Conservation (phyloP, 2,888 invertebrate species). For the Andricus curvator region DNA sequence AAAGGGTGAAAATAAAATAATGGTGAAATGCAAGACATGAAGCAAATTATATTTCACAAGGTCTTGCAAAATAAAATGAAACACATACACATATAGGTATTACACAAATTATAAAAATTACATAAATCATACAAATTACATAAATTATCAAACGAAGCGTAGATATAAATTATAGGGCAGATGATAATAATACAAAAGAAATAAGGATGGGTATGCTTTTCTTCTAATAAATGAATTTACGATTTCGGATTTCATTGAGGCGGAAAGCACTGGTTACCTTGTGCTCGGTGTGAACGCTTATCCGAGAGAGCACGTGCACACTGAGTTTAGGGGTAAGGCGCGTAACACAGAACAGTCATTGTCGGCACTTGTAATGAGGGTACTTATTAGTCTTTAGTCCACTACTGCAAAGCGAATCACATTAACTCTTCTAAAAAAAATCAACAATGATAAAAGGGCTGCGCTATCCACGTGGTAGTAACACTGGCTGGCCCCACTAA, state of each 20-base stretch:
- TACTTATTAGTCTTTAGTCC: conserved; percentile 13
- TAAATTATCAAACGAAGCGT: background rate
- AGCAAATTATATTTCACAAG: background rate
- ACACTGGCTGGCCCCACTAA: conserved; percentile 2
- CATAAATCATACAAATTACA: background rate
- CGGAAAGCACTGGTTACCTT: conserved; percentile 14
- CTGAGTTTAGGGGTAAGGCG: conserved; percentile 27
- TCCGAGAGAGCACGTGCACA: conserved; percentile 45
- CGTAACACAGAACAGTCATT: conserved; percentile 31
- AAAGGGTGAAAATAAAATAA: background rate
- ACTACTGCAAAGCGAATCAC: background rate
- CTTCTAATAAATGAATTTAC: background rate
- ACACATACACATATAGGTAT: background rate
- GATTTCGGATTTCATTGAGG: background rate
- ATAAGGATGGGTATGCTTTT: background rate
- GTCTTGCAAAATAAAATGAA: background rate
- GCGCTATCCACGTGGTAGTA: conserved; percentile 12
- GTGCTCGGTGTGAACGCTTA: conserved; percentile 32
- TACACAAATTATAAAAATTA: conserved; percentile 1
- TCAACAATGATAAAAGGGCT: background rate
- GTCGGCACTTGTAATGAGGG: background rate
- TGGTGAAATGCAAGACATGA: background rate
- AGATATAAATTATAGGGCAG: background rate
- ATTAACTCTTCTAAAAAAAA: background rate
- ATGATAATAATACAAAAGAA: background rate